These are phyloP conservation scores for Antheraea assamensis DNA, from an alignment of 2,888 invertebrate species.

Conservation along the genomic window DNA sequence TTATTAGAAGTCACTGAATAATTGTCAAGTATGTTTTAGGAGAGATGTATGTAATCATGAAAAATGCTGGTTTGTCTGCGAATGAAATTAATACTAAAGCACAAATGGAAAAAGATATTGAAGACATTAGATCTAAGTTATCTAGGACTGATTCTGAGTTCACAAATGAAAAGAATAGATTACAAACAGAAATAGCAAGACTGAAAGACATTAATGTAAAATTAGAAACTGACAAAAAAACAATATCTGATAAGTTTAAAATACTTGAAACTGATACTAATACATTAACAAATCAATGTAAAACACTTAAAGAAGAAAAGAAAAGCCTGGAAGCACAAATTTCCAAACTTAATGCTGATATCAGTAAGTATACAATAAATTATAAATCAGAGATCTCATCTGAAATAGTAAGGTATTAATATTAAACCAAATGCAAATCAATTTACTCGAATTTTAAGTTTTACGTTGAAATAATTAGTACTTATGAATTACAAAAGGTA, in stretches of 20 bases:
- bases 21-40: conserved; percentile 53
- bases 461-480: neutral
- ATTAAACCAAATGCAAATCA: too few species aligned
- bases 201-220: conserved; percentile 77
- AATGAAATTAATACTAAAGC: conserved; percentile 74
- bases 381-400: neutral
- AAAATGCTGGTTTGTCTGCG: conserved; percentile 81
- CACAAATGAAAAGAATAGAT: conserved; percentile 75
- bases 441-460: neutral
- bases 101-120: conserved; percentile 77
- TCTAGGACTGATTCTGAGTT: conserved; percentile 76
- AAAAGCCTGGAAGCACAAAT: conserved; percentile 83
- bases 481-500: too few species aligned
- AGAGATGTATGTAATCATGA: conserved; percentile 83
- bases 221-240: conserved; percentile 72
- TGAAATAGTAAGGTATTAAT: neutral
- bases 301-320: conserved; percentile 85
- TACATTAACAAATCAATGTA: conserved; percentile 67
- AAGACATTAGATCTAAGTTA: conserved; percentile 78
- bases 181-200: conserved; percentile 76
- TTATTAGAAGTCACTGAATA: neutral
- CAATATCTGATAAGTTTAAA: conserved; percentile 57
- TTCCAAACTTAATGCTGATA: conserved; percentile 80
- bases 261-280: conserved; percentile 66
- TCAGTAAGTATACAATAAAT: conserved; percentile 63